phyloP scores from a whole-genome alignment of 1,140 invertebrate genomes.

The Cylas formicarius region DNA sequence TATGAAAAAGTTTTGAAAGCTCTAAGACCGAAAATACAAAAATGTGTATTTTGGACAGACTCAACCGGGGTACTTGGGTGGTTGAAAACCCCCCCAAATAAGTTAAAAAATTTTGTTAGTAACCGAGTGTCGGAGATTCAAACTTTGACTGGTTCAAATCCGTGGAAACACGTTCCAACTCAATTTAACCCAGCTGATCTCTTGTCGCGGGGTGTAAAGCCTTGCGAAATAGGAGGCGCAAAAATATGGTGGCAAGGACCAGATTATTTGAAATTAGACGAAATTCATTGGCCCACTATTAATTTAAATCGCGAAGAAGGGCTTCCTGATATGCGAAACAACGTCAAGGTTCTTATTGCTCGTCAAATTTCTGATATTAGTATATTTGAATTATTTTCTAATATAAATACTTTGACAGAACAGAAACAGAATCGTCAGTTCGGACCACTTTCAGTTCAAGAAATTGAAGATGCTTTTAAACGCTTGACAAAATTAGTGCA shows the following conservation, averaged over 20 bases:
- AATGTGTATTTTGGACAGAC: slow-evolving; percentile 13
- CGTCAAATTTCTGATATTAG: background rate
- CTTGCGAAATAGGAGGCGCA: background rate
- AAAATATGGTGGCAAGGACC: slow-evolving; percentile 6
- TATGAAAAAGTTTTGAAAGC: slow-evolving; percentile 5
- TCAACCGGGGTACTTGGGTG: slow-evolving; percentile 15
- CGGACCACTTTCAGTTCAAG: slow-evolving; percentile 1
- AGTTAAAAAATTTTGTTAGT: slow-evolving; percentile 12
- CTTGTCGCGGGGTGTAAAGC: slow-evolving; percentile 1
- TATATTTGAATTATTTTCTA: background rate
- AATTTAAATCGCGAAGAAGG: background rate
- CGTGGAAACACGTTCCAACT: slow-evolving; percentile 1
- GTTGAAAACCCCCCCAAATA: slow-evolving; percentile 7
- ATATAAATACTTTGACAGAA: slow-evolving; percentile 3
- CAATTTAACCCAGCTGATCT: slow-evolving; percentile 10
- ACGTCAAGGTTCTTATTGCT: background rate
- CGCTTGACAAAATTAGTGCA: slow-evolving; percentile 13
- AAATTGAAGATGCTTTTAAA: slow-evolving; percentile 8
- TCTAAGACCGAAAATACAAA: background rate
- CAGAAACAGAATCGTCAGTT: background rate
- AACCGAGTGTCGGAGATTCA: slow-evolving; percentile 14
- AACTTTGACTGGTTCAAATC: background rate
- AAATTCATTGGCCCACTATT: background rate
- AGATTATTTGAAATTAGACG: background rate
- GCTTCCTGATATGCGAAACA: background rate